These are phyloP conservation scores for Sarcophaga subvicina DNA, from an alignment of 2,888 invertebrate species.

Conservation along the genomic window DNA sequence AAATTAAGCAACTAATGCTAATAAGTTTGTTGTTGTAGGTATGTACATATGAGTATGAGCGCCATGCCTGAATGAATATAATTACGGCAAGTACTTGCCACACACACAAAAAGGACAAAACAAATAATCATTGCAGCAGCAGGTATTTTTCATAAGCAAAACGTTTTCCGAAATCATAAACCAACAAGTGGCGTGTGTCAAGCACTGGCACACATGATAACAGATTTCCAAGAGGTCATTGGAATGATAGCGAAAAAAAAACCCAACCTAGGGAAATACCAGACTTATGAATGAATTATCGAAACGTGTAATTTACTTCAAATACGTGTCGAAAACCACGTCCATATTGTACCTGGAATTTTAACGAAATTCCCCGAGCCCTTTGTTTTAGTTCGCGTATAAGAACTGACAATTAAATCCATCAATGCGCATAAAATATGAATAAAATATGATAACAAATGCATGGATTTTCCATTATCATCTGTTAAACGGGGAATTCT, in stretches of 20 bases:
- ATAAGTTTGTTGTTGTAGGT: conserved; percentile 45
- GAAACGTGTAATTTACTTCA: conserved; percentile 37
- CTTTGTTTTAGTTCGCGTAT: conserved; percentile 36
- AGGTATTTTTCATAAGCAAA: conserved; percentile 30
- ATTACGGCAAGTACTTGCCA: conserved; percentile 46
- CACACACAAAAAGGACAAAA: conserved; percentile 16
- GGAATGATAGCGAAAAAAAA: conserved; percentile 6
- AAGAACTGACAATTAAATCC: conserved; percentile 21
- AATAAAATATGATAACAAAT: conserved; percentile 32
- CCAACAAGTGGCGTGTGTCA: conserved; percentile 73
- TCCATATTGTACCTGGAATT: conserved; percentile 19
- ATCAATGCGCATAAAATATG: neutral
- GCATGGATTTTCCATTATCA: conserved; percentile 52
- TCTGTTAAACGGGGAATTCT: conserved; percentile 65
- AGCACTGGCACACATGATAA: neutral
- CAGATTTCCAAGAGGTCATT: neutral
- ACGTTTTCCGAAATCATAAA: conserved; percentile 48
- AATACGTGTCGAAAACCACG: neutral
- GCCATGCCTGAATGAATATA: no score
- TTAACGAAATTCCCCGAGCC: conserved; percentile 31
- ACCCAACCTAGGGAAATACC: conserved; percentile 67
- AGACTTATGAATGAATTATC: conserved; percentile 73
- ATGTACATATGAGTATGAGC: conserved; percentile 17
- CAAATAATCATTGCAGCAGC: conserved; percentile 30
- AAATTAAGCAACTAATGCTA: conserved; percentile 36